These are phyloP conservation scores for Phrynocephalus vlangalii DNA, from an alignment of 2,797 vertebrate species.

Conservation along the genomic window DNA sequence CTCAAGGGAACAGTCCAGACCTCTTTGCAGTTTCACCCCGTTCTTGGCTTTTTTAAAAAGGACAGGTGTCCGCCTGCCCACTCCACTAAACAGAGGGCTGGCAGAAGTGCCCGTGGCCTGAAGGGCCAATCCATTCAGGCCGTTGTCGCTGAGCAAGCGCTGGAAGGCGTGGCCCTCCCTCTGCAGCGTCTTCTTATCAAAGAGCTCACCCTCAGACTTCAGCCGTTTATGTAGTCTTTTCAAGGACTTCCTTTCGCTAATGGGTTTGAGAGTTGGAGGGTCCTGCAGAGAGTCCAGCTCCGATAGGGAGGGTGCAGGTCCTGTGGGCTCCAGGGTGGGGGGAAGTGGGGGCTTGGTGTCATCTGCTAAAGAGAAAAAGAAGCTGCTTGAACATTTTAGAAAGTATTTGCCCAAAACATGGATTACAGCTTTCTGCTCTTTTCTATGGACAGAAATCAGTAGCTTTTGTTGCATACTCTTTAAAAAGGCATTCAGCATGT, in stretches of 20 bases:
- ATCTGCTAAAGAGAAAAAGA: slow-evolving; percentile 82
- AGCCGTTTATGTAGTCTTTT: slow-evolving; percentile 83
- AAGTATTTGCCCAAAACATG: slow-evolving; percentile 47
- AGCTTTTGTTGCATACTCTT: neutral
- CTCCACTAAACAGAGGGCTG: slow-evolving; percentile 78
- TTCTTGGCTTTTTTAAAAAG: slow-evolving; percentile 96
- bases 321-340: slow-evolving; percentile 93
- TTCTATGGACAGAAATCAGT: neutral
- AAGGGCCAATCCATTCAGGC: slow-evolving; percentile 81
- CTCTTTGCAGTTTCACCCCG: slow-evolving; percentile 86
- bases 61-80: slow-evolving; percentile 90
- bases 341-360: slow-evolving; percentile 89
- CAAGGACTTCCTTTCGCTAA: slow-evolving; percentile 82
- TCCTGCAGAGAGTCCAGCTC: slow-evolving; percentile 88
- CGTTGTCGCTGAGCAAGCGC: slow-evolving; percentile 78
- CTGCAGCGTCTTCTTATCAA: slow-evolving; percentile 74
- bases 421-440: slow-evolving; percentile 8
- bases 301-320: slow-evolving; percentile 87
- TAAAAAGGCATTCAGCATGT: neutral
- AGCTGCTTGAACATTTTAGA: slow-evolving; percentile 72
- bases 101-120: slow-evolving; percentile 59
- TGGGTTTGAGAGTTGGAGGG: slow-evolving; percentile 92
- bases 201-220: slow-evolving; percentile 80
- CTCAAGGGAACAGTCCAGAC: slow-evolving; percentile 83
- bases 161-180: slow-evolving; percentile 80